A percentile compares a stretch with the other conserved stretches of the same genome.
Evolutionary conservation across 2,888 invertebrate species (phyloP).

Genomic region (Melieria crassipennis): DNA sequence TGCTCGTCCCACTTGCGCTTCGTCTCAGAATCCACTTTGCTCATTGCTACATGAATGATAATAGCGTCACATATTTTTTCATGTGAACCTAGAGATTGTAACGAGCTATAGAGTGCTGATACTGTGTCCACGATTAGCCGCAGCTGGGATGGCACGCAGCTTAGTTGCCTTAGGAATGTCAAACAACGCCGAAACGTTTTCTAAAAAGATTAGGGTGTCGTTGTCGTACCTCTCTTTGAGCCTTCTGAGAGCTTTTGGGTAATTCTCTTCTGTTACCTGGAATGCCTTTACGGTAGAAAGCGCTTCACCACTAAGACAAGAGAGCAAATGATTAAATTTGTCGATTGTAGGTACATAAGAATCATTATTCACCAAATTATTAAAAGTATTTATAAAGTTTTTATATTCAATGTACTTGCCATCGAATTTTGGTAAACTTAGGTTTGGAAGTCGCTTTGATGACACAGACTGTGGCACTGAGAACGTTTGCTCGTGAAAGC

Average conservation of each 20-base stretch:
- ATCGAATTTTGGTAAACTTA: constrained; percentile 30
- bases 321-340: constrained; percentile 33
- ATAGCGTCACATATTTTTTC: too few relatives aligned
- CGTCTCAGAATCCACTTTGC: too few relatives aligned
- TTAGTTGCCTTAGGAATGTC: constrained; percentile 33
- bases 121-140: too few relatives aligned
- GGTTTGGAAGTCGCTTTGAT: constrained; percentile 9
- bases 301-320: constrained; percentile 34
- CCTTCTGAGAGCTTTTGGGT: constrained; percentile 28
- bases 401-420: constrained; percentile 31
- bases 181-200: constrained; percentile 28
- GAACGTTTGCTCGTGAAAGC: constrained; percentile 9
- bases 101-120: too few relatives aligned
- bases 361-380: constrained; percentile 32
- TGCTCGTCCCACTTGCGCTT: constrained; percentile 26
- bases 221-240: constrained; percentile 35
- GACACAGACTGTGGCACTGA: constrained; percentile 4
- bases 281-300: constrained; percentile 34
- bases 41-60: too few relatives aligned
- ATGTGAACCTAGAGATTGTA: too few relatives aligned
- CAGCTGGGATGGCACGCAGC: too few relatives aligned
- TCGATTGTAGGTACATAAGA: constrained; percentile 18
- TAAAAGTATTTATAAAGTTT: constrained; percentile 35
- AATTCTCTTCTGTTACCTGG: constrained; percentile 36
- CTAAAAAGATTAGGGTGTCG: constrained; percentile 32